A percentile compares a stretch with the other conserved stretches of the same genome.
These are phyloP conservation scores for Latheticus oryzae DNA, from an alignment of 2,888 invertebrate species.

Conservation along the genomic window DNA sequence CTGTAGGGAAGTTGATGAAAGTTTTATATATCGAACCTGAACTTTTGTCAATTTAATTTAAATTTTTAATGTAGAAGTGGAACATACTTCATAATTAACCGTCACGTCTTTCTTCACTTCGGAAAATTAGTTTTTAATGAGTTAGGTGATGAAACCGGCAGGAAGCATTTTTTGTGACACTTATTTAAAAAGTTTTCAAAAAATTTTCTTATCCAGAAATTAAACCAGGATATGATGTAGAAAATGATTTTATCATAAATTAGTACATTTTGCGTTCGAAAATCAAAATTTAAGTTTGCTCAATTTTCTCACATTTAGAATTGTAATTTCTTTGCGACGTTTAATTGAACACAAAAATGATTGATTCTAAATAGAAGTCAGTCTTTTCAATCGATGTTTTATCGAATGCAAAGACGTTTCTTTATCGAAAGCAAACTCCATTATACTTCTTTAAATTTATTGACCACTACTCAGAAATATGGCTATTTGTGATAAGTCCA, in stretches of 20 bases:
- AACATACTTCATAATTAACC: conserved; percentile 42
- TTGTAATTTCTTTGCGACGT: conserved; percentile 47
- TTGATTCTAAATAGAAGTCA: conserved; percentile 49
- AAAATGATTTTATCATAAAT: conserved; percentile 11
- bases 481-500: no score
- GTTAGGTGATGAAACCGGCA: conserved; percentile 35
- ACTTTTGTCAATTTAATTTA: conserved; percentile 43
- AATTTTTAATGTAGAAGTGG: conserved; percentile 37
- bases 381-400: conserved; percentile 36
- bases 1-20: conserved; percentile 5
- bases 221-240: not conserved
- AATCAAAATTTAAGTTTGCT: conserved; percentile 31
- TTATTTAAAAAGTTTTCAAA: conserved; percentile 12
- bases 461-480: conserved; percentile 7
- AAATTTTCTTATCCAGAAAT: conserved; percentile 2
- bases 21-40: conserved; percentile 19
- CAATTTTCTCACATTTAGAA: conserved; percentile 50
- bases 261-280: conserved; percentile 12
- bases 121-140: conserved; percentile 43
- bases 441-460: conserved; percentile 10
- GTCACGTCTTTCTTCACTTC: conserved; percentile 37
- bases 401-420: conserved; percentile 34
- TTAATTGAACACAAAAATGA: conserved; percentile 50
- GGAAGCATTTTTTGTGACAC: conserved; percentile 7
- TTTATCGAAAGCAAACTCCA: conserved; percentile 32